Percentiles rank a stretch among this genome's conserved stretches.
Evolutionary conservation across 2,113 vertebrate genomes (phyloP).

Genomic region (Isurus oxyrinchus): DNA sequence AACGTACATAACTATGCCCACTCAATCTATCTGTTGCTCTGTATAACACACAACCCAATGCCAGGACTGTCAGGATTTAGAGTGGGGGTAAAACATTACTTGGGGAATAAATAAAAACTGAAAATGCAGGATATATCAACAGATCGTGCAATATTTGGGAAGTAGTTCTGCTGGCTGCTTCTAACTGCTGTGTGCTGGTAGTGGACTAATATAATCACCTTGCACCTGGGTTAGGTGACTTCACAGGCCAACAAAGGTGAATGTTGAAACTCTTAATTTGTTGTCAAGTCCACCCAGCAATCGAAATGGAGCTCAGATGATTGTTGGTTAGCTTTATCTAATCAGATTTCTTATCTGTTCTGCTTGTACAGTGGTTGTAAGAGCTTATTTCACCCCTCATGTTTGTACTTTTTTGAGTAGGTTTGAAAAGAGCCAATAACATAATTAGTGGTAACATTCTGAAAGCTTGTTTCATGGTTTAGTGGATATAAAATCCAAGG

Average conservation of each 20-base stretch:
- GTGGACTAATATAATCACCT: neutral
- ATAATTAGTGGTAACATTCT: conserved; percentile 31
- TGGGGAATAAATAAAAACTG: neutral
- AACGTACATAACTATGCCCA: neutral
- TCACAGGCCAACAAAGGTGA: neutral
- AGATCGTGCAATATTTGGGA: neutral
- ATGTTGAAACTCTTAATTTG: neutral
- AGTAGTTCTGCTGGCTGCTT: neutral
- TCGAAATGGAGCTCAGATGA: neutral
- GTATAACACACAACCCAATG: neutral
- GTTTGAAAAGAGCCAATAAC: conserved; percentile 3
- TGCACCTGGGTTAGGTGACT: neutral
- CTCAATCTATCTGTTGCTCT: neutral
- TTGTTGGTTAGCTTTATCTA: neutral
- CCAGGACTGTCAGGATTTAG: neutral
- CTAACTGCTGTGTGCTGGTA: neutral
- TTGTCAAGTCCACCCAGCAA: neutral
- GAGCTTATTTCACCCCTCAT: too few relatives aligned
- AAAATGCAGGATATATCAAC: neutral
- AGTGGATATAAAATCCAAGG: conserved; percentile 53
- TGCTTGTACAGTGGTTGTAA: neutral
- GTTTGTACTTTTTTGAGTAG: neutral
- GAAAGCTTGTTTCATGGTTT: conserved; percentile 35
- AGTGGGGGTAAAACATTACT: neutral
- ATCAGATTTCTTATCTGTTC: neutral